Evolutionary conservation across 2,797 vertebrate species (phyloP), one percentile per base, ranked within the genome.

Genomic region (Phalloptychus januarius): DNA sequence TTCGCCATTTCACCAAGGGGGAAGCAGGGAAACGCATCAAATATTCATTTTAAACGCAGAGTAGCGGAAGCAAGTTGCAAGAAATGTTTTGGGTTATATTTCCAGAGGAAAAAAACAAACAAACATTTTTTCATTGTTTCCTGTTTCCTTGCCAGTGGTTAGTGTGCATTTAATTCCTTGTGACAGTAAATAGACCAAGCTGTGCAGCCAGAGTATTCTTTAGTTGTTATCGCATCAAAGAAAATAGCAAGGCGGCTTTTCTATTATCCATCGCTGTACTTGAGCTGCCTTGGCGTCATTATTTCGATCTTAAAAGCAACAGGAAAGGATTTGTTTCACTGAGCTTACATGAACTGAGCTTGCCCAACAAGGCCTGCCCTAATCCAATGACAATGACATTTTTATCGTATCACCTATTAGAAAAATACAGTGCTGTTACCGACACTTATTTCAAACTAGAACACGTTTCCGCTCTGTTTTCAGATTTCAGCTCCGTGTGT

Each of bases 261-360:
- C 58, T 42, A 74, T 52, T 79, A 0, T 88, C 84, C 25, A 85
- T 85, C 40, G 11, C 23, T 42, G 6, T 69, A n/a, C 13, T 44
- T 69, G 38, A 23, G 25, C 46, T 79, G 75, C 85, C 84, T 83
- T 85, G 44, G 10, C n/a, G 36, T 65, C 33, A 50, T 72, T n/a
- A 73, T 52, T 75, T 74, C 52, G 70, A 73, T 38, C 42, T 61
- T 65, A 63, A 50, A 80, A 65, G 31, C 58, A 71, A 1, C 76
- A 48, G 16, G 13, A 54, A 73, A 80, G 63, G 1, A 76, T 42
- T 44, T 15, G 31, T 44, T 71, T 48, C 20, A 38, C 23, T 75
- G 10, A 36, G 38, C 33, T 70, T 45, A 61, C 63, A 40, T 77
- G 63, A 71, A 42, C n/a, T n/a, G n/a, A n/a, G n/a, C n/a, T n/a